Percentiles rank a stretch among this genome's conserved stretches.
Conservation (phyloP, 1,140 invertebrate species). For the Microplitis mediator region DNA sequence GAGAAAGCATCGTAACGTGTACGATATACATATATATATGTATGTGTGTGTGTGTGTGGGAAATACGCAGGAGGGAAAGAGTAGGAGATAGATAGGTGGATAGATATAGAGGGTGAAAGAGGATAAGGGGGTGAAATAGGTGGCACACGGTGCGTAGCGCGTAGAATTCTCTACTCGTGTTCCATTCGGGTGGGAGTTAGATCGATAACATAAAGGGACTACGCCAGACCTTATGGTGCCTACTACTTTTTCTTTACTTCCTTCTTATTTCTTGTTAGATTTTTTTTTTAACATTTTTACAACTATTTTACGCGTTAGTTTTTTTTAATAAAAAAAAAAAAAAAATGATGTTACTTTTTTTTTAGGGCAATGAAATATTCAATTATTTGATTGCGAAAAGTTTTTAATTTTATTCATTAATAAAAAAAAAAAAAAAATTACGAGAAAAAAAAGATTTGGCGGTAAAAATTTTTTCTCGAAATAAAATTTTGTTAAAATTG, state of each 20-base stretch:
- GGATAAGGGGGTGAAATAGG: slow-evolving; percentile 30
- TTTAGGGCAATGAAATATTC: too few species aligned
- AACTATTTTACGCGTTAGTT: too few species aligned
- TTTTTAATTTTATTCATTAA: too few species aligned
- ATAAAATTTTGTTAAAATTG: too few species aligned
- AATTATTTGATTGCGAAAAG: too few species aligned
- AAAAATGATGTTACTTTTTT: too few species aligned
- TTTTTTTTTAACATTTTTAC: slow-evolving; percentile 15
- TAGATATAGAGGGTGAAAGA: neutral
- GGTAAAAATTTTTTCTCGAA: too few species aligned
- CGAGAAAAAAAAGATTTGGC: too few species aligned
- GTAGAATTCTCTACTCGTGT: slow-evolving; percentile 33
- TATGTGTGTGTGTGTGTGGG: neutral
- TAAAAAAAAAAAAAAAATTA: too few species aligned
- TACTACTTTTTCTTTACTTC: slow-evolving; percentile 35
- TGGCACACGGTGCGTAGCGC: slow-evolving; percentile 38
- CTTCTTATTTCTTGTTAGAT: slow-evolving; percentile 32
- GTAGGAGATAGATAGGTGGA: slow-evolving; percentile 1
- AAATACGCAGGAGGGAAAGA: neutral
- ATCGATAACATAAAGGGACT: slow-evolving; percentile 53
- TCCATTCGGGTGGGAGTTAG: slow-evolving; percentile 41
- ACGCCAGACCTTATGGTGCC: slow-evolving; percentile 55
- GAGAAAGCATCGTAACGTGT: neutral
- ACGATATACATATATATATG: neutral
- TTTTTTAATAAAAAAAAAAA: too few species aligned